These are phyloP conservation scores for Spodoptera frugiperda DNA, from an alignment of 1,140 invertebrate species.

Conservation along the genomic window DNA sequence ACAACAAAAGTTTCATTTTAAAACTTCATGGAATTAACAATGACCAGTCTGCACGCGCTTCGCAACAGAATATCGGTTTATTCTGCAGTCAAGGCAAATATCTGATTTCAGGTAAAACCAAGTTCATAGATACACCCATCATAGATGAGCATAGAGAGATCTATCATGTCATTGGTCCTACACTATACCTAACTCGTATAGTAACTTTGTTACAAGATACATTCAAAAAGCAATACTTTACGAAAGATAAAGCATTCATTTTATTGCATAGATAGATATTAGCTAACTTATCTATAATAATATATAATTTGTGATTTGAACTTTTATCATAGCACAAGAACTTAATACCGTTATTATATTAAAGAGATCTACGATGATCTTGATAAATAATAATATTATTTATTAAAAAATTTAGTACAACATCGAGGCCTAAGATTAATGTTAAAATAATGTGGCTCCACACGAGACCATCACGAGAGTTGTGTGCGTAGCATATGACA, in stretches of 20 bases:
- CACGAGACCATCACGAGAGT: background rate
- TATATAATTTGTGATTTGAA: slow-evolving; percentile 53
- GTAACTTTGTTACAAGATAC: slow-evolving; percentile 38
- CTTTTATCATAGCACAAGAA: slow-evolving; percentile 50
- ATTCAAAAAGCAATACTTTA: slow-evolving; percentile 22
- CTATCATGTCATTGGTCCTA: slow-evolving; percentile 16
- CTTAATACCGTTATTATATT: slow-evolving; percentile 34
- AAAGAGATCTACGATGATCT: slow-evolving; percentile 32
- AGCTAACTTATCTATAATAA: slow-evolving; percentile 24
- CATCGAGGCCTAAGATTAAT: slow-evolving; percentile 9
- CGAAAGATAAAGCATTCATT: slow-evolving; percentile 34
- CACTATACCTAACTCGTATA: slow-evolving; percentile 14
- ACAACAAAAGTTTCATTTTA: slow-evolving; percentile 26
- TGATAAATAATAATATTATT: slow-evolving; percentile 38
- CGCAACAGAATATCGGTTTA: background rate
- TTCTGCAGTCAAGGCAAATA: slow-evolving; percentile 8
- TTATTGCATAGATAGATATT: slow-evolving; percentile 38
- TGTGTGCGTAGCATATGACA: background rate
- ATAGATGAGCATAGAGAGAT: slow-evolving; percentile 22
- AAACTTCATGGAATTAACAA: slow-evolving; percentile 28
- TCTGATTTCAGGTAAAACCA: background rate
- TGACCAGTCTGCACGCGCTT: slow-evolving; percentile 3
- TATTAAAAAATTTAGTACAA: slow-evolving; percentile 36
- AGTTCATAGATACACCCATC: background rate
- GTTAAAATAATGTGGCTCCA: background rate